Percentiles rank a stretch among this genome's conserved stretches.
phyloP scores from a whole-genome alignment of 2,797 vertebrate genomes.

The Ctenopoma kingsleyae region DNA sequence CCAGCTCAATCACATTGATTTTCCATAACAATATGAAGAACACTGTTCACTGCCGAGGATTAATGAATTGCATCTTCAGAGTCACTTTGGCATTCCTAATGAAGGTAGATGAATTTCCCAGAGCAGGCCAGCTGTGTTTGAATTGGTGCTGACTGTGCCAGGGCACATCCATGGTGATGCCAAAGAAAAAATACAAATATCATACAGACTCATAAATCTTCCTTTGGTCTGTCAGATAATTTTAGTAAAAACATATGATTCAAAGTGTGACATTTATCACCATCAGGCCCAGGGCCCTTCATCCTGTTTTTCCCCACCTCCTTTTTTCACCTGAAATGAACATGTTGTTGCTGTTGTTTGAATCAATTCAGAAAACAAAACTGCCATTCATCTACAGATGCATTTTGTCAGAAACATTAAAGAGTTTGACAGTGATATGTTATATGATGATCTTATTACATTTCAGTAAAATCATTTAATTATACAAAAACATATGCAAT shows the following conservation, averaged over 20 bases:
- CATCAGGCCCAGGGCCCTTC: conserved; percentile 63
- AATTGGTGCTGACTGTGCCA: conserved; percentile 80
- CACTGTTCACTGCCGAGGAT: conserved; percentile 82
- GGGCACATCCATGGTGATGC: conserved; percentile 62
- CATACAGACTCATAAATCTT: conserved; percentile 79
- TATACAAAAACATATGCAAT: background rate
- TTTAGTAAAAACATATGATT: conserved; percentile 85
- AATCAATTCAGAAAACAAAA: conserved; percentile 60
- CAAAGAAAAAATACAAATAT: conserved; percentile 66
- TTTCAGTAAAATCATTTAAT: background rate
- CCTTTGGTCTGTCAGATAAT: conserved; percentile 80
- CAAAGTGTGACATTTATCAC: conserved; percentile 85
- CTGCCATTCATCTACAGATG: conserved; percentile 47
- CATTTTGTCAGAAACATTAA: conserved; percentile 18
- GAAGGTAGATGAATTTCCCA: conserved; percentile 83
- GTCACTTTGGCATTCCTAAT: conserved; percentile 86
- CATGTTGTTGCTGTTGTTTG: conserved; percentile 50
- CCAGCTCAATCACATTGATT: conserved; percentile 88
- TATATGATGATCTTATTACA: conserved; percentile 17
- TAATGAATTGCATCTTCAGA: conserved; percentile 88
- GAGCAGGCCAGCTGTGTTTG: conserved; percentile 80
- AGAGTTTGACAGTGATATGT: conserved; percentile 14
- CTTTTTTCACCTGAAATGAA: conserved; percentile 54
- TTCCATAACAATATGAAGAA: conserved; percentile 89
- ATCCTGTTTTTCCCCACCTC: conserved; percentile 41